phyloP scores from a whole-genome alignment of 2,797 vertebrate genomes.

The Acipenser ruthenus region DNA sequence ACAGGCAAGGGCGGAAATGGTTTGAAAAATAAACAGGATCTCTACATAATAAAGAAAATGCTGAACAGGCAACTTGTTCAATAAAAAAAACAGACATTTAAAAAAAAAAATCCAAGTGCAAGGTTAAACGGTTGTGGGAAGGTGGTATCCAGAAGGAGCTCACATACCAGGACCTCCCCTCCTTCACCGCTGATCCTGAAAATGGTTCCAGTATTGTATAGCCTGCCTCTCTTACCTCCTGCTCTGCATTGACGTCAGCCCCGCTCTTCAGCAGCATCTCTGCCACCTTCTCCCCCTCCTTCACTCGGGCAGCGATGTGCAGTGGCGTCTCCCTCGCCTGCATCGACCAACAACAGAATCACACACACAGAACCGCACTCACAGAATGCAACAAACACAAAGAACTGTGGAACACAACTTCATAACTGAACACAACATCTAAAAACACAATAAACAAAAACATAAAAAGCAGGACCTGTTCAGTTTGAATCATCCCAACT shows the following conservation, averaged over 20 bases:
- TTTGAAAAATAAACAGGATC: too few relatives aligned
- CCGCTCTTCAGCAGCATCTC: slow-evolving; percentile 46
- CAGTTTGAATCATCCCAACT: too few relatives aligned
- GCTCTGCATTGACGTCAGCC: slow-evolving; percentile 43
- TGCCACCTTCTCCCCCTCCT: slow-evolving; percentile 41
- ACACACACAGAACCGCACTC: neutral
- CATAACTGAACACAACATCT: neutral
- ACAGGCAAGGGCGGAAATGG: too few relatives aligned
- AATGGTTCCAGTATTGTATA: too few relatives aligned
- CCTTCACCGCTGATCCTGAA: too few relatives aligned
- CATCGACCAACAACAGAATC: neutral
- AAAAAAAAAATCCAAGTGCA: too few relatives aligned
- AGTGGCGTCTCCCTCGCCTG: slow-evolving; percentile 43
- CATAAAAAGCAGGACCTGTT: neutral
- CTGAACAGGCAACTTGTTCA: too few relatives aligned
- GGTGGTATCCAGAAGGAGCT: too few relatives aligned
- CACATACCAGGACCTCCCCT: too few relatives aligned
- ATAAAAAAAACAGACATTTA: too few relatives aligned
- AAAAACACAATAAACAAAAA: neutral
- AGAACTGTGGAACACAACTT: neutral
- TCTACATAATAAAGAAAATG: too few relatives aligned
- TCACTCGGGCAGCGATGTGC: slow-evolving; percentile 43
- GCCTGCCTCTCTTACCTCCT: slow-evolving; percentile 30
- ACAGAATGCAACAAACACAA: neutral
- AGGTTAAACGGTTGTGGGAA: too few relatives aligned